A percentile compares a stretch with the other conserved stretches of the same genome.
Evolutionary conservation across 2,113 vertebrate genomes (phyloP).

Genomic region (Neodontobutis hainanensis): DNA sequence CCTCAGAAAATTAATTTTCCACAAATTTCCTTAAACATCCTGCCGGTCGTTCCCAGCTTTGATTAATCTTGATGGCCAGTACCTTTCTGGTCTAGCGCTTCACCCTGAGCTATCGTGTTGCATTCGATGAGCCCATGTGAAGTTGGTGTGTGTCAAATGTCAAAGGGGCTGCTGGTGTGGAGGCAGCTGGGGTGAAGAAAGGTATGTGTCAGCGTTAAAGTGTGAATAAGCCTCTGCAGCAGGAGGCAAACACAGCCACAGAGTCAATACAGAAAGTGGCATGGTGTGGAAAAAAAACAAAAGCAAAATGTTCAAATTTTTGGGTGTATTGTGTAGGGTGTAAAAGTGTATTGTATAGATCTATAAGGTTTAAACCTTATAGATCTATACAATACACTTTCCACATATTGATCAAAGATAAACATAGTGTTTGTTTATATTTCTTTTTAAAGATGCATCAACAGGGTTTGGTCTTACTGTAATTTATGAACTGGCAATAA

Average conservation of each 20-base stretch:
- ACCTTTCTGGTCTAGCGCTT: no score
- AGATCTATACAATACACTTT: no score
- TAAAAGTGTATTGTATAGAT: no score
- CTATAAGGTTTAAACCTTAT: no score
- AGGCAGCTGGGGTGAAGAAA: constrained; percentile 56
- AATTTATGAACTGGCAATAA: no score
- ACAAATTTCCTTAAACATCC: background rate
- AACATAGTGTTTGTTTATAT: no score
- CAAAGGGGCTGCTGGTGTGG: constrained; percentile 19
- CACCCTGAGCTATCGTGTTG: background rate
- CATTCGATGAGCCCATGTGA: background rate
- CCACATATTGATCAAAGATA: no score
- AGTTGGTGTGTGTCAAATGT: background rate
- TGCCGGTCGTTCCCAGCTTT: background rate
- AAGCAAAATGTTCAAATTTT: no score
- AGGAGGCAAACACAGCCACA: constrained; percentile 34
- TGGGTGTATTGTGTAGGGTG: no score
- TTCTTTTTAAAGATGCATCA: no score
- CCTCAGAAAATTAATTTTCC: background rate
- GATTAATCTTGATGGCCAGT: background rate
- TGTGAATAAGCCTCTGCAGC: constrained; percentile 37
- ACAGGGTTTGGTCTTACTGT: no score
- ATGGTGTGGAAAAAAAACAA: constrained; percentile 25
- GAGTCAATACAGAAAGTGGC: constrained; percentile 33
- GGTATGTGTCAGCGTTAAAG: constrained; percentile 32